Evolutionary conservation across 1,140 invertebrate genomes (phyloP).

Genomic region (Tetragonula clypearis): DNA sequence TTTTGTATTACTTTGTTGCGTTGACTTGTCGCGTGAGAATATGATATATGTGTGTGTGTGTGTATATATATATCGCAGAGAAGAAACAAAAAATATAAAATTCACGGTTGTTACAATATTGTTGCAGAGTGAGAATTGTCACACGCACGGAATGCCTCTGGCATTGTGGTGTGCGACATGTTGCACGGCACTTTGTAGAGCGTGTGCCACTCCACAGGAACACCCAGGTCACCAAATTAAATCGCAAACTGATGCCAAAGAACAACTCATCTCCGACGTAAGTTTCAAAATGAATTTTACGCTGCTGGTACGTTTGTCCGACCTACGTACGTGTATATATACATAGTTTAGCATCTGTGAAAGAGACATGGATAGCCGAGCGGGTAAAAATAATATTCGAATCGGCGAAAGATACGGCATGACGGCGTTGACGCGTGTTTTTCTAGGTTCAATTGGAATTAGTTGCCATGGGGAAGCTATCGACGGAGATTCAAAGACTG

Average conservation of each 20-base stretch:
- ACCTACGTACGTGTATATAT: neutral
- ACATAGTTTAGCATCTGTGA: neutral
- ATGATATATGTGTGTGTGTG: too few relatives aligned
- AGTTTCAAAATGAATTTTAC: constrained; percentile 68
- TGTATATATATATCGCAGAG: neutral
- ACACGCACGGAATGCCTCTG: constrained; percentile 87
- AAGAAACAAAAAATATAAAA: neutral
- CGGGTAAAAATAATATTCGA: neutral
- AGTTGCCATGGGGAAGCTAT: constrained; percentile 82
- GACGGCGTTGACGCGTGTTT: neutral
- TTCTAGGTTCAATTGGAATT: constrained; percentile 81
- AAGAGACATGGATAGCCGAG: neutral
- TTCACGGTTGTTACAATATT: neutral
- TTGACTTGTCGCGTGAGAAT: neutral
- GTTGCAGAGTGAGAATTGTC: constrained; percentile 85
- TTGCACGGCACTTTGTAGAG: constrained; percentile 84
- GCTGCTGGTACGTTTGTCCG: neutral
- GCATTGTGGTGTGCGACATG: constrained; percentile 89
- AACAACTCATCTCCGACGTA: constrained; percentile 85
- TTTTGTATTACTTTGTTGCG: too few relatives aligned
- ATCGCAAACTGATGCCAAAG: constrained; percentile 86
- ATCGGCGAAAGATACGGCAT: neutral
- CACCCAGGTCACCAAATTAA: constrained; percentile 86
- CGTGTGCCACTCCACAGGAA: constrained; percentile 85
- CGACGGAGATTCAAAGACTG: constrained; percentile 85